A percentile compares a stretch with the other conserved stretches of the same genome.
These are phyloP conservation scores for Hippocampus comes DNA, from an alignment of 2,113 vertebrate genomes.

Conservation along the genomic window DNA sequence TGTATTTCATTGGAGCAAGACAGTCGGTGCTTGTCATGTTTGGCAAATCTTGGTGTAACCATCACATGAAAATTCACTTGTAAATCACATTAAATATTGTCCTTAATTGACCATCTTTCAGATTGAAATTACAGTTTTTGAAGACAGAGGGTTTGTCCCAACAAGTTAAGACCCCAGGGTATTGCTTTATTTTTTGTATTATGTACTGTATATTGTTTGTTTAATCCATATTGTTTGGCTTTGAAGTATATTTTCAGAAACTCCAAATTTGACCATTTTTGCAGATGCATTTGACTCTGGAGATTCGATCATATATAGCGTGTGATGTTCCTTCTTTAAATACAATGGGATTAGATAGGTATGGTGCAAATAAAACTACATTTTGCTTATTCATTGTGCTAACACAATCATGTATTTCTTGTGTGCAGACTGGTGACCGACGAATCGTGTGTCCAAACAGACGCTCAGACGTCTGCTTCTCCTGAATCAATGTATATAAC, in stretches of 20 bases:
- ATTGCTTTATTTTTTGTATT: constrained; percentile 32
- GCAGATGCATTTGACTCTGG: not conserved
- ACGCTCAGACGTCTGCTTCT: constrained; percentile 17
- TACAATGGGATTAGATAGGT: too few relatives aligned
- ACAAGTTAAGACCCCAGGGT: constrained; percentile 83
- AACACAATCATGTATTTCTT: constrained; percentile 9
- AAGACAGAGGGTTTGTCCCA: constrained; percentile 90
- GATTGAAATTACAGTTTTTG: constrained; percentile 97
- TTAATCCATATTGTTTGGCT: not conserved
- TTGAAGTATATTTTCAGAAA: too few relatives aligned
- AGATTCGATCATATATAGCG: not conserved
- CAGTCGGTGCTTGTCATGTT: not conserved
- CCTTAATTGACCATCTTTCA: constrained; percentile 73
- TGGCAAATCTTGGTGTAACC: not conserved
- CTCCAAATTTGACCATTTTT: not conserved
- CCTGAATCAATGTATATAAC: constrained; percentile 43
- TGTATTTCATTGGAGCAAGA: not conserved
- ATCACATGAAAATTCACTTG: not conserved
- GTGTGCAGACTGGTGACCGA: constrained; percentile 14
- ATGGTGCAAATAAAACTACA: not conserved
- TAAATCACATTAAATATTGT: constrained; percentile 35
- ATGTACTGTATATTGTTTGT: not conserved
- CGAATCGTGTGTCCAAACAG: constrained; percentile 18
- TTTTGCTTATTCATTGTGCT: not conserved
- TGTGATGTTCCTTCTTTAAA: not conserved